Base-by-base conservation (phyloP, 2,113 vertebrate species). In the Dipodomys spectabilis region DNA sequence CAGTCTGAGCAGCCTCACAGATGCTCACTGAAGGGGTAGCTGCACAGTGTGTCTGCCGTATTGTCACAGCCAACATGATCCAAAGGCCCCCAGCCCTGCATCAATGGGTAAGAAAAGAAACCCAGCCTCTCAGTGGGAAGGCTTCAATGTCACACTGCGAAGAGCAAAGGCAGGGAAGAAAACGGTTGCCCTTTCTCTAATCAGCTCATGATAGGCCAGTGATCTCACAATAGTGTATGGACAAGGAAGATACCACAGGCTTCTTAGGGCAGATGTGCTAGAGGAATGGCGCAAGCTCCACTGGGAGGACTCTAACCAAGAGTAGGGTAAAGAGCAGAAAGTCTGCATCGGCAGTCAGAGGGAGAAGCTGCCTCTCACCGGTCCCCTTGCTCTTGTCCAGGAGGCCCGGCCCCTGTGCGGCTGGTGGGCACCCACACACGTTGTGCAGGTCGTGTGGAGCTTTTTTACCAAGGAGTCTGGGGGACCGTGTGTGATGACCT, bases 401-500 rank as follows among this genome's bases (percentile, higher is more conserved):
- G 89, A 91, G 81, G 73, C 80, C 64, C 93, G 95, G 79, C 44
- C 8, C 93, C 92, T 0, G 0, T 96, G 86, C 30, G 15, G 6
- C 95, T 98, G 86, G 44, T 32, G 0, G 92, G 85, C 18, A 30
- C 89, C 68, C 67, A 2, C 0, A 83, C 77, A 32, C 75, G 1
- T 15, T 97, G 92, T 0, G 60, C 69, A 0, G 92, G 96, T 19
- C 87, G 82, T 0, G 86, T 98, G 0, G 97, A 98, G 27, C 81
- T 98, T 39, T 94, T 89, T 15, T 27, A 87, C 84, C 12, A 71
- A 0, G 93, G 95, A 4, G n/a, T 2, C 32, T 90, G 5, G 35
- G 97, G 98, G 6, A 98, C 96, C 0, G 92, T 98, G 32, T 98
- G 97, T 0, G 96, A 97, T 0, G 96, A 97, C 23, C 0, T 1